phyloP scores from a whole-genome alignment of 2,888 invertebrate genomes.

The Dolichomitus sp. region DNA sequence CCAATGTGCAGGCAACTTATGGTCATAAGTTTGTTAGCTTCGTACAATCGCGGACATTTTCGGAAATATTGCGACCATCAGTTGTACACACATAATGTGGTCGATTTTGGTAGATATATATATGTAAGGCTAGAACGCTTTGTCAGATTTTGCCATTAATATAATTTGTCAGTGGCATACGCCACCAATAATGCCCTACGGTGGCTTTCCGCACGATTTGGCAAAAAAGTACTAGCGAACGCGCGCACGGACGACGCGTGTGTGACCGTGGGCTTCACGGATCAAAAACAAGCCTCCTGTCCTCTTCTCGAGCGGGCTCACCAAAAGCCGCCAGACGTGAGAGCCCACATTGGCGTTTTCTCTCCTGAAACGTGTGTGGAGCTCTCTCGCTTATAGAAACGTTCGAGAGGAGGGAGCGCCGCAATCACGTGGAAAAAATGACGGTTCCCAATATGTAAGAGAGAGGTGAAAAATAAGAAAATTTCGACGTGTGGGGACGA shows the following conservation, averaged over 20 bases:
- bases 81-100: constrained; percentile 13
- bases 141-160: constrained; percentile 79
- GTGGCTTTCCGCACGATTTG: constrained; percentile 84
- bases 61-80: constrained; percentile 18
- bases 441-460: constrained; percentile 76
- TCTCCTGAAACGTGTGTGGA: constrained; percentile 52
- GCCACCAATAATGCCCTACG: constrained; percentile 76
- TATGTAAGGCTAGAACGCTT: constrained; percentile 46
- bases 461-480: constrained; percentile 52
- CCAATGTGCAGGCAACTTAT: constrained; percentile 9
- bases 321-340: constrained; percentile 68
- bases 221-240: constrained; percentile 80
- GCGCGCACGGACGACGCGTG: constrained; percentile 76
- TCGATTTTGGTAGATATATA: not conserved
- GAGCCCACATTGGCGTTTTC: constrained; percentile 61
- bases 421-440: constrained; percentile 82
- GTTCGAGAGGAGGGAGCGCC: constrained; percentile 70
- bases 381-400: constrained; percentile 67
- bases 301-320: constrained; percentile 58
- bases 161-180: constrained; percentile 85
- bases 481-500: constrained; percentile 49
- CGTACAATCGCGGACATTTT: not conserved
- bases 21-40: constrained; percentile 15
- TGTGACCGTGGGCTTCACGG: constrained; percentile 68
- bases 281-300: constrained; percentile 78